These are phyloP conservation scores for Eleginops maclovinus DNA, from an alignment of 2,113 vertebrate genomes.

Conservation along the genomic window DNA sequence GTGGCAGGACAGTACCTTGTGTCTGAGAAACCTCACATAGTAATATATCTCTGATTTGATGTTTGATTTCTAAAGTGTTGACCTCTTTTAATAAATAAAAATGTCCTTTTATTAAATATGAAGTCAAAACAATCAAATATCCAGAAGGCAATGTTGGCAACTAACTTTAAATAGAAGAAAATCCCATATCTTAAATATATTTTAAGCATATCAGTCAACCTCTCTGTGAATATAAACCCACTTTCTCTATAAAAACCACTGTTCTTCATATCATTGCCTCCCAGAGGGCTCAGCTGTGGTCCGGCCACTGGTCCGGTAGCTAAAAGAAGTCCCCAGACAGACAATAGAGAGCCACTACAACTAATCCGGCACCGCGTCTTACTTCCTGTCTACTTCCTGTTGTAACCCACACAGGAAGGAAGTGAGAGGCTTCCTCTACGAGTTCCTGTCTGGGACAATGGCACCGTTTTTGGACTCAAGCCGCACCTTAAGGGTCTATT, in stretches of 20 bases:
- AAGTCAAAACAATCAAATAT: background rate
- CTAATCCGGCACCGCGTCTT: constrained; percentile 29
- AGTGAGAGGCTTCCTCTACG: constrained; percentile 67
- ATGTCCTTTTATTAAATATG: background rate
- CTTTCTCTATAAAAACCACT: constrained; percentile 14
- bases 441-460: constrained; percentile 77
- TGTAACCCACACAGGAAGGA: constrained; percentile 61
- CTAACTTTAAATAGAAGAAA: background rate
- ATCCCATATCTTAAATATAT: background rate
- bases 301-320: constrained; percentile 54
- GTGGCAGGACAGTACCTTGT: background rate
- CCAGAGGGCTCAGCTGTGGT: constrained; percentile 32
- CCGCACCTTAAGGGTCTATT: background rate
- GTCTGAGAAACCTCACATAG: no score
- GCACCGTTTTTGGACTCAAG: constrained; percentile 25
- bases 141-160: background rate
- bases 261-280: constrained; percentile 16
- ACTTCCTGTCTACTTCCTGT: constrained; percentile 72
- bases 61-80: background rate
- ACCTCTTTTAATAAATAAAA: background rate
- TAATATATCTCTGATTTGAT: background rate
- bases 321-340: constrained; percentile 74
- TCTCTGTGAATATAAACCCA: background rate
- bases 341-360: constrained; percentile 65
- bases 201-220: background rate